These are phyloP conservation scores for Nemapogon koenigi DNA, from an alignment of 2,888 invertebrate genomes.

Conservation along the genomic window DNA sequence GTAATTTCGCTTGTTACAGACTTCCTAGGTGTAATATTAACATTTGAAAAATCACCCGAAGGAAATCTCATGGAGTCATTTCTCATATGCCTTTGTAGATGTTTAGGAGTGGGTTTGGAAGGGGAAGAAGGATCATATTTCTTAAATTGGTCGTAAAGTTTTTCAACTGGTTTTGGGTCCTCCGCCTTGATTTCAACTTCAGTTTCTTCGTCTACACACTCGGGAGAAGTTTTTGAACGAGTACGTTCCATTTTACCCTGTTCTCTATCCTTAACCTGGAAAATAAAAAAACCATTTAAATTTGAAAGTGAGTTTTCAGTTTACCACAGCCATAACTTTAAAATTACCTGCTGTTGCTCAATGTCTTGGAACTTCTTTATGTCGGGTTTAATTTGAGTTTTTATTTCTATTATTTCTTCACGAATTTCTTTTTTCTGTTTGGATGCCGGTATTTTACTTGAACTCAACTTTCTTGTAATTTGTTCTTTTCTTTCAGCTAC, in stretches of 20 bases:
- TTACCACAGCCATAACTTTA: slow-evolving; percentile 11
- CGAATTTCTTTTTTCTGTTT: slow-evolving; percentile 76
- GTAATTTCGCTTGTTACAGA: slow-evolving; percentile 52
- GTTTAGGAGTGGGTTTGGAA: slow-evolving; percentile 57
- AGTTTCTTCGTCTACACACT: slow-evolving; percentile 35
- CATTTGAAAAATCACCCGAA: slow-evolving; percentile 58
- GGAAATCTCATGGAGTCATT: slow-evolving; percentile 62
- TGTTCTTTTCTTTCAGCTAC: slow-evolving; percentile 80
- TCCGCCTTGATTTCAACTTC: slow-evolving; percentile 28
- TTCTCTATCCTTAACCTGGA: slow-evolving; percentile 42
- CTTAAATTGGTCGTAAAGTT: slow-evolving; percentile 44
- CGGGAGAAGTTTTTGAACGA: slow-evolving; percentile 48
- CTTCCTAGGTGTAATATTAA: slow-evolving; percentile 54
- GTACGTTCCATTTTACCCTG: slow-evolving; percentile 39
- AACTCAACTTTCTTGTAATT: slow-evolving; percentile 75
- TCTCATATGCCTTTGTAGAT: slow-evolving; percentile 58
- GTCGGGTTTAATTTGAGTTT: slow-evolving; percentile 68
- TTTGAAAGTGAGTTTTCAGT: neutral
- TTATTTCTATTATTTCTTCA: slow-evolving; percentile 75
- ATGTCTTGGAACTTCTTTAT: slow-evolving; percentile 60
- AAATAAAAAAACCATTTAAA: slow-evolving; percentile 8
- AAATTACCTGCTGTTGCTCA: slow-evolving; percentile 42
- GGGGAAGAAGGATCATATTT: slow-evolving; percentile 55
- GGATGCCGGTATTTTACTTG: slow-evolving; percentile 75
- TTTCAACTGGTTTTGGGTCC: slow-evolving; percentile 32